Evolutionary conservation across 1,140 invertebrate species (phyloP), one percentile per base, ranked within the genome.

Genomic region (Drosophila nebulosa): DNA sequence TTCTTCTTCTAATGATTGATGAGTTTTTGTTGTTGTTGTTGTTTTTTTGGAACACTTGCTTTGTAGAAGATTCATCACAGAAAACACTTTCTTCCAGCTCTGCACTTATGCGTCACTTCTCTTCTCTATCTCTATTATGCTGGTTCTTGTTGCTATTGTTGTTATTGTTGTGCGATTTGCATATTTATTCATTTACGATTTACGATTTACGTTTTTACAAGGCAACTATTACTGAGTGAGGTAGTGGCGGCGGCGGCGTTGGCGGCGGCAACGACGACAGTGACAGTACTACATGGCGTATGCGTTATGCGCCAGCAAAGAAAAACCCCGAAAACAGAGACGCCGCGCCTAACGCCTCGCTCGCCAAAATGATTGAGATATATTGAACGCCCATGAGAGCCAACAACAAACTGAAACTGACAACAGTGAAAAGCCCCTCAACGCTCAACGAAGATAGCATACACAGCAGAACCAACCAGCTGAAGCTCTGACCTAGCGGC

Each of bases 21-120:
- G 58, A 60, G 64, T 76, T 50, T 27, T 22, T 39, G 27, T 21
- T 55, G 21, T 46, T 39, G 14, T 58, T 62, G 58, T 7, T 26
- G 36, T 27, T n/a, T 30, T 51, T n/a, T 60, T 61, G 52, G 46
- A 68, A 51, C 78, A 86, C 83, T 88, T 88, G 83, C 83, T 88
- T 88, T 88, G 83, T 63, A 88, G 68, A 50, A 88, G 78, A 88
- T 88, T 88, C 83, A 88, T 85, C 62, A 65, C 77, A 66, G 42
- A 26, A 26, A 9, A 51, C 14, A 32, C 75, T 69, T 68, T 59
- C 39, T 62, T 74, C 58, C 26, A 36, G 60, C 39, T 30, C 14
- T 46, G 21, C 42, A 42, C 61, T 52, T 51, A 55, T 62, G 42
- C 42, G 36, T 72, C 76, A 69, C 63, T 64, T 77, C 12, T 50